These are phyloP conservation scores for Agelastica alni DNA, from an alignment of 2,888 invertebrate species.

Conservation along the genomic window DNA sequence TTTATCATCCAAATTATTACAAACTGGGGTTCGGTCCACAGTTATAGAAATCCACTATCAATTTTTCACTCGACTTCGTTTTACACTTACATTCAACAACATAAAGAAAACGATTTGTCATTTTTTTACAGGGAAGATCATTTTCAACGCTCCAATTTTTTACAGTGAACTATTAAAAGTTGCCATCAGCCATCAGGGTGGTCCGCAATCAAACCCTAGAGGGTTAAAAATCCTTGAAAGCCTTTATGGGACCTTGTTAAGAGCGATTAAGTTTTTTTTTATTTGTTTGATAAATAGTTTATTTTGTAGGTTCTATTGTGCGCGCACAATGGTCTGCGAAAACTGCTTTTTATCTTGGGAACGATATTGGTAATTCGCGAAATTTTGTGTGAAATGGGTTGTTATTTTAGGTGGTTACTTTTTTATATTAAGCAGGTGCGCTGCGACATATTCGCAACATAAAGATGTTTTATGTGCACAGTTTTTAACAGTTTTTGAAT, in stretches of 20 bases:
- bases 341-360: slow-evolving; percentile 27
- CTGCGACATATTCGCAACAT: too few relatives aligned
- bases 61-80: slow-evolving; percentile 35
- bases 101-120: slow-evolving; percentile 46
- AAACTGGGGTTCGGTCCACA: too few relatives aligned
- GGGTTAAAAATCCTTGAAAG: slow-evolving; percentile 39
- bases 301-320: slow-evolving; percentile 41
- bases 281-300: slow-evolving; percentile 46
- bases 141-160: slow-evolving; percentile 44
- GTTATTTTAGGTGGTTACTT: slow-evolving; percentile 8
- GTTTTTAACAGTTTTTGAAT: too few relatives aligned
- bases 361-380: slow-evolving; percentile 1
- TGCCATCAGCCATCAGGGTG: slow-evolving; percentile 38
- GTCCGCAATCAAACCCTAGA: slow-evolving; percentile 42
- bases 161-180: slow-evolving; percentile 34
- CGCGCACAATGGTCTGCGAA: slow-evolving; percentile 27
- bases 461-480: too few relatives aligned
- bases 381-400: slow-evolving; percentile 5
- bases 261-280: slow-evolving; percentile 40
- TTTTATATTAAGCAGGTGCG: too few relatives aligned
- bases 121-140: slow-evolving; percentile 33
- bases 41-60: slow-evolving; percentile 9
- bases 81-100: slow-evolving; percentile 39
- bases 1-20: too few relatives aligned
- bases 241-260: slow-evolving; percentile 42